phyloP scores from a whole-genome alignment of 2,797 vertebrate genomes.

The Luscinia luscinia region DNA sequence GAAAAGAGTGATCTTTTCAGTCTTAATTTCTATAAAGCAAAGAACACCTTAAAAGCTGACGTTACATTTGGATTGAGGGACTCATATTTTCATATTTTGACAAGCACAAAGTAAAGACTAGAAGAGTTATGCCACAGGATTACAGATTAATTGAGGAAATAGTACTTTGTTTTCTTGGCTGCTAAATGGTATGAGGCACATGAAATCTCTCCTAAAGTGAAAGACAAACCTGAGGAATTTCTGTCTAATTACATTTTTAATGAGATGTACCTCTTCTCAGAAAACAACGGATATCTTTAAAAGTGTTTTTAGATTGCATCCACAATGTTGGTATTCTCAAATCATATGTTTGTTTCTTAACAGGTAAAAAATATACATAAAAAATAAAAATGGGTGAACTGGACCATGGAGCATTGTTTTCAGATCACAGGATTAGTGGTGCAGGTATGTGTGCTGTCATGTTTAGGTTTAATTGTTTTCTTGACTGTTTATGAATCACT shows the following conservation, averaged over 20 bases:
- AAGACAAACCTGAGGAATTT: background rate
- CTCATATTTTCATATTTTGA: background rate
- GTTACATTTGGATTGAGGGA: background rate
- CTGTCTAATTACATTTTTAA: background rate
- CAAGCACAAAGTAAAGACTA: background rate
- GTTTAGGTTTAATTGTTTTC: background rate
- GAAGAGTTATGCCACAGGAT: background rate
- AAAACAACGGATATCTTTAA: background rate
- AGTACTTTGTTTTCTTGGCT: background rate
- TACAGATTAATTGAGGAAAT: background rate
- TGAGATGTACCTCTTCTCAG: background rate
- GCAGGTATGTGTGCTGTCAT: constrained; percentile 73
- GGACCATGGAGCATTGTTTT: constrained; percentile 62
- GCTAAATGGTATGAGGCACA: background rate
- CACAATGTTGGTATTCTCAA: background rate
- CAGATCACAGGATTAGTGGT: constrained; percentile 67
- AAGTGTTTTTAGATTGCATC: background rate
- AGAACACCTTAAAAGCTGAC: background rate
- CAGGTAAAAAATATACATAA: constrained; percentile 11
- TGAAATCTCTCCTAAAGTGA: background rate
- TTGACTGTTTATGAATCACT: background rate
- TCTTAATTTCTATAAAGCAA: background rate
- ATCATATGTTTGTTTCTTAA: constrained; percentile 46
- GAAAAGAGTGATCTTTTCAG: background rate
- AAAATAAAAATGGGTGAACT: constrained; percentile 74